A percentile compares a stretch with the other conserved stretches of the same genome.
These are phyloP conservation scores for Habroteleia sp. DNA, from an alignment of 2,888 invertebrate genomes.

Conservation along the genomic window DNA sequence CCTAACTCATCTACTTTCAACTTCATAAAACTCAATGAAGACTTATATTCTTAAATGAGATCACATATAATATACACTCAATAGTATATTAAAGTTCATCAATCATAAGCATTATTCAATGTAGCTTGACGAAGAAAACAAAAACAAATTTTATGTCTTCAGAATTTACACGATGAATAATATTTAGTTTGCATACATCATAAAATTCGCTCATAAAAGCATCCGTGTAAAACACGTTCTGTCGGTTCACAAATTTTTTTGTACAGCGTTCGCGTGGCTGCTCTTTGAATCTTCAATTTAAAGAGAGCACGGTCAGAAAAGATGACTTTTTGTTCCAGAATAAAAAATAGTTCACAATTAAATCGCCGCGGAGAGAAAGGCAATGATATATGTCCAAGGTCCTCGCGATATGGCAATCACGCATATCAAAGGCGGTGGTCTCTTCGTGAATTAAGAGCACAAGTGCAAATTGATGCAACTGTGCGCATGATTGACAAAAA, in stretches of 20 bases:
- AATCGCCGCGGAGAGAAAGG: slow-evolving; percentile 42
- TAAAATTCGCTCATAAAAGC: slow-evolving; percentile 33
- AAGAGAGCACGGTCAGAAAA: slow-evolving; percentile 39
- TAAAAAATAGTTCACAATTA: slow-evolving; percentile 42
- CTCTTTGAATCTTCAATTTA: slow-evolving; percentile 36
- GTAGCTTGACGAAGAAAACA: slow-evolving; percentile 9
- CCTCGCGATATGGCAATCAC: slow-evolving; percentile 17
- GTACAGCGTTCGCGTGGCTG: slow-evolving; percentile 37
- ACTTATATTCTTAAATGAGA: slow-evolving; percentile 23
- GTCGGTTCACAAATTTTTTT: slow-evolving; percentile 43
- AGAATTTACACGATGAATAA: slow-evolving; percentile 34
- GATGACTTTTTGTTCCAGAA: slow-evolving; percentile 10
- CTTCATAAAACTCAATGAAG: slow-evolving; percentile 13
- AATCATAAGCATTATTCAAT: slow-evolving; percentile 32
- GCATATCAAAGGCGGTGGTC: slow-evolving; percentile 45
- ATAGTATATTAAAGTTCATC: slow-evolving; percentile 26
- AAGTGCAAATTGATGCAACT: slow-evolving; percentile 16
- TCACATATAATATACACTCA: slow-evolving; percentile 15
- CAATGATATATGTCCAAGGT: slow-evolving; percentile 41
- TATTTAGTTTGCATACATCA: slow-evolving; percentile 51
- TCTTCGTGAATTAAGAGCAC: slow-evolving; percentile 19
- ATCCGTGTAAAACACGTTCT: slow-evolving; percentile 50
- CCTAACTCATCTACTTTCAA: slow-evolving; percentile 9
- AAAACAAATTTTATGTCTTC: slow-evolving; percentile 30
- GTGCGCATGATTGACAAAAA: slow-evolving; percentile 21